These are phyloP conservation scores for Ridgeia piscesae DNA, from an alignment of 1,140 invertebrate species.

Conservation along the genomic window DNA sequence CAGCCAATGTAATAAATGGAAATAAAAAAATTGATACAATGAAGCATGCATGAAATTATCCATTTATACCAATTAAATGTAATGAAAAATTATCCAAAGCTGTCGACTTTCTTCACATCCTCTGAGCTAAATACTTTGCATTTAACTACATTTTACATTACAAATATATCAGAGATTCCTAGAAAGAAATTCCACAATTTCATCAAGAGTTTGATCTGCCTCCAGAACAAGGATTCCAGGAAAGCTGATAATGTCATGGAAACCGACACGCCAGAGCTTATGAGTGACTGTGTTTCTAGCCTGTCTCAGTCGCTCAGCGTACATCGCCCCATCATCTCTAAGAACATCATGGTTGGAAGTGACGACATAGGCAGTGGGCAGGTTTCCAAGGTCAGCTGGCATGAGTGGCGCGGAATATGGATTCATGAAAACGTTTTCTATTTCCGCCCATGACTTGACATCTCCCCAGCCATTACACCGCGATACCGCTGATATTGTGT, in stretches of 20 bases:
- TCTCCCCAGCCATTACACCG: not conserved
- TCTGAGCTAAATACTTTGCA: no score
- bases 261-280: not conserved
- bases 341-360: slow-evolving; percentile 30
- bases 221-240: not conserved
- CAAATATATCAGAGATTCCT: not conserved
- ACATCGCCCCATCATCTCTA: slow-evolving; percentile 30
- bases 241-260: not conserved
- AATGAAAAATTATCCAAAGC: no score
- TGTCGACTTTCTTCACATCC: no score
- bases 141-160: not conserved
- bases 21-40: no score
- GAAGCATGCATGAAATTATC: no score
- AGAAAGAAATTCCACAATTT: not conserved
- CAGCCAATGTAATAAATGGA: no score
- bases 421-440: slow-evolving; percentile 24
- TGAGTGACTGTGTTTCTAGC: slow-evolving; percentile 36
- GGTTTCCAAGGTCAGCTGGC: slow-evolving; percentile 24
- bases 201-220: not conserved
- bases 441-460: not conserved
- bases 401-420: slow-evolving; percentile 33
- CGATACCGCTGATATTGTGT: not conserved
- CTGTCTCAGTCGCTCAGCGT: slow-evolving; percentile 36
- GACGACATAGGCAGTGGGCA: slow-evolving; percentile 26
- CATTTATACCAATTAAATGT: no score